These are phyloP conservation scores for Psittacula cyanocephala DNA, from an alignment of 2,113 vertebrate genomes.

Conservation along the genomic window DNA sequence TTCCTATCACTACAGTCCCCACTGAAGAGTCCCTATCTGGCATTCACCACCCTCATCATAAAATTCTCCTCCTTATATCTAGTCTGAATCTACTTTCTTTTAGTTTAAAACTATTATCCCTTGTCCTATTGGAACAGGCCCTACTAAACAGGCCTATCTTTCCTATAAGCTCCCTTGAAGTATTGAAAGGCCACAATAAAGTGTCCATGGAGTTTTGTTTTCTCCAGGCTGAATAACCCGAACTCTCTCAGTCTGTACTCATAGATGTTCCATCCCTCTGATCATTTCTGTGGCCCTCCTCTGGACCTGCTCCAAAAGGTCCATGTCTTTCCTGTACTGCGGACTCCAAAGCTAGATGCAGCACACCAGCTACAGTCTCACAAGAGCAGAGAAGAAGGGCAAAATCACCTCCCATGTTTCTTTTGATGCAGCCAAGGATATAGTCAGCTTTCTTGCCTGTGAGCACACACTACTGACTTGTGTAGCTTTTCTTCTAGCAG, in stretches of 20 bases:
- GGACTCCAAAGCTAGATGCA: background rate
- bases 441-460: background rate
- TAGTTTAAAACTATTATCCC: background rate
- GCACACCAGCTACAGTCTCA: background rate
- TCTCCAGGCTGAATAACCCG: background rate
- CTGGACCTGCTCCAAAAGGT: background rate
- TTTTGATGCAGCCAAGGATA: background rate
- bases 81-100: background rate
- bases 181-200: background rate
- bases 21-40: background rate
- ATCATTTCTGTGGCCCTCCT: background rate
- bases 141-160: background rate
- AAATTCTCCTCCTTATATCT: background rate
- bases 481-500: background rate
- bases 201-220: background rate
- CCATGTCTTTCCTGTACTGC: background rate
- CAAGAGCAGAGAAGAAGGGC: background rate
- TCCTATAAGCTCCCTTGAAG: background rate
- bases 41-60: background rate
- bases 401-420: background rate
- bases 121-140: background rate
- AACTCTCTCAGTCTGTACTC: background rate
- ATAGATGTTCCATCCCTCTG: background rate
- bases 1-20: background rate
- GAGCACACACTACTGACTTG: background rate